Conservation (phyloP, 2,797 vertebrate species). For the Anniella stebbinsi region DNA sequence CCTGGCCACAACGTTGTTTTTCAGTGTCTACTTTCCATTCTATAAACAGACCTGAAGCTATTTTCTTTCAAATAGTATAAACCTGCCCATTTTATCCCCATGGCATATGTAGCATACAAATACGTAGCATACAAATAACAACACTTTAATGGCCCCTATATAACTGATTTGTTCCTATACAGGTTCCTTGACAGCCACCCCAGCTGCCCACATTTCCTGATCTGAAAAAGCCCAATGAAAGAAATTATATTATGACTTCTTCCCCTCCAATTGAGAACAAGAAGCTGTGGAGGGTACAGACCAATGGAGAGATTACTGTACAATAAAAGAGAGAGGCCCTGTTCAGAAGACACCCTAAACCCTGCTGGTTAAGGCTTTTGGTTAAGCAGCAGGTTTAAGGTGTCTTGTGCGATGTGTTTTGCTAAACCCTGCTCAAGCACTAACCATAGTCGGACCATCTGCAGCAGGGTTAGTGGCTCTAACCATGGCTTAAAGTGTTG, state of each 20-base stretch:
- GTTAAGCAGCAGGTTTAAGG: too few relatives aligned
- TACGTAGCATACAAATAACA: neutral
- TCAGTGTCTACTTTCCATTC: neutral
- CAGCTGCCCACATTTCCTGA: neutral
- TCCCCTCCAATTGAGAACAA: neutral
- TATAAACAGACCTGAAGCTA: neutral
- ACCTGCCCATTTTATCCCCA: neutral
- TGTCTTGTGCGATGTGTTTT: too few relatives aligned
- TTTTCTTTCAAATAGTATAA: neutral
- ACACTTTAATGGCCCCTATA: neutral
- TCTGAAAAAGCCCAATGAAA: neutral
- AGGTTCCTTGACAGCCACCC: neutral
- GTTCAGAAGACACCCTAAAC: too few relatives aligned
- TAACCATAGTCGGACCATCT: too few relatives aligned
- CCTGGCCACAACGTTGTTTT: neutral
- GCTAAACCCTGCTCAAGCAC: too few relatives aligned
- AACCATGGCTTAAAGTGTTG: too few relatives aligned
- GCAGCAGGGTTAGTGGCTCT: too few relatives aligned
- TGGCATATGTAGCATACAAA: neutral
- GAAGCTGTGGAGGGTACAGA: neutral
- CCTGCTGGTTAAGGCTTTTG: too few relatives aligned
- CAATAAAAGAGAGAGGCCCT: too few relatives aligned
- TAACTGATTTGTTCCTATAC: constrained; percentile 11
- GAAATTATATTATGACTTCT: neutral
- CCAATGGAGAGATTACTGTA: neutral